A percentile compares a stretch with the other conserved stretches of the same genome.
Conservation (phyloP, 2,888 invertebrate species). For the Erannis defoliaria region DNA sequence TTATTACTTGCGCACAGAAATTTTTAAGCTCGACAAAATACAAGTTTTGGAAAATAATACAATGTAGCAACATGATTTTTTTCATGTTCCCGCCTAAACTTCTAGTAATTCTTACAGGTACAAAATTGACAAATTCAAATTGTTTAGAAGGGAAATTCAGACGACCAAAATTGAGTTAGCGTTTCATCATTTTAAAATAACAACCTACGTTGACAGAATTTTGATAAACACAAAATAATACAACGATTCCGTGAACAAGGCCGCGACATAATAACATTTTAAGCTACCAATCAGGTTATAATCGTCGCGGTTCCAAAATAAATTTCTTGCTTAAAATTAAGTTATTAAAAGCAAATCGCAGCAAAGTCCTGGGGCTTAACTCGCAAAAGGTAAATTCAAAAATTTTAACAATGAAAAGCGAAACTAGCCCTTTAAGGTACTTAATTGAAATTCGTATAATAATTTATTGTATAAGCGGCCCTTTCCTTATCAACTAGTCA, state of each 20-base stretch:
- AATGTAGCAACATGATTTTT: no score
- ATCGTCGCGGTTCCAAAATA: conserved; percentile 54
- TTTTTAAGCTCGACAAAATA: no score
- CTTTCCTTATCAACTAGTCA: conserved; percentile 11
- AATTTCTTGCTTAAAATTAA: conserved; percentile 48
- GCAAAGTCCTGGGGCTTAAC: conserved; percentile 17
- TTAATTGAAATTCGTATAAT: conserved; percentile 31
- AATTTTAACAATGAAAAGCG: conserved; percentile 28
- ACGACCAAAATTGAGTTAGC: conserved; percentile 3
- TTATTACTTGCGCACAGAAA: no score
- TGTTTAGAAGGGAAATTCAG: conserved; percentile 10
- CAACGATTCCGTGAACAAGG: conserved; percentile 19
- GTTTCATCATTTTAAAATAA: conserved; percentile 12
- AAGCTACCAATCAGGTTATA: conserved; percentile 70
- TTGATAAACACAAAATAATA: conserved; percentile 31
- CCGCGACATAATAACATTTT: conserved; percentile 63
- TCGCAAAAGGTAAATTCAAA: conserved; percentile 21
- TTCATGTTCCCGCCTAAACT: neutral
- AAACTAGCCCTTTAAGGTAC: conserved; percentile 22
- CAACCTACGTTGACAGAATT: conserved; percentile 18
- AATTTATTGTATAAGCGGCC: conserved; percentile 22
- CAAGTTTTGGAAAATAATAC: no score
- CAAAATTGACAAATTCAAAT: conserved; percentile 23
- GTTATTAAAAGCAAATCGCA: conserved; percentile 42
- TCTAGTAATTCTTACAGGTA: neutral